Conservation (phyloP, 1,140 invertebrate genomes). For the Rhyzopertha dominica region DNA sequence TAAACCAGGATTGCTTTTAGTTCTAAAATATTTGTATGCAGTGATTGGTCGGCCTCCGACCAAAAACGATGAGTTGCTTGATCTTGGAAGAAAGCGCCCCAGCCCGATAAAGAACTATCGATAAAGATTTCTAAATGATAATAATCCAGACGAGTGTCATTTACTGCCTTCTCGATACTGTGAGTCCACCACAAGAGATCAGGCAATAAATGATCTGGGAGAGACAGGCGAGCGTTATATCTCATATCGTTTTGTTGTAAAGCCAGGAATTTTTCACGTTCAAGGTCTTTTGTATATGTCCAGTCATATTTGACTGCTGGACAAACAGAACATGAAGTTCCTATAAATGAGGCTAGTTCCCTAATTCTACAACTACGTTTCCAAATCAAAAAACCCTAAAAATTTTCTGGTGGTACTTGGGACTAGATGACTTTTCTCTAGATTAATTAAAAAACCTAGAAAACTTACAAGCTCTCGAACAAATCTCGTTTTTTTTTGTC, state of each 20-base stretch:
- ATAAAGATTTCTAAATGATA: not conserved
- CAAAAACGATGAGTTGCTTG: not conserved
- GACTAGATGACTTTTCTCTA: too few species aligned
- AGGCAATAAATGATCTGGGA: too few species aligned
- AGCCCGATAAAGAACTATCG: not conserved
- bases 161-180: not conserved
- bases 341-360: too few species aligned
- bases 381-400: too few species aligned
- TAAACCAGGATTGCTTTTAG: constrained; percentile 11
- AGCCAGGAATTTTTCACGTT: constrained; percentile 5
- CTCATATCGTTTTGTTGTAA: not conserved
- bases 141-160: not conserved
- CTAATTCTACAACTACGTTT: too few species aligned
- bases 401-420: too few species aligned
- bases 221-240: not conserved
- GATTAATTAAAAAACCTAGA: too few species aligned
- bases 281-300: constrained; percentile 1
- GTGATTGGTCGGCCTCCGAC: not conserved
- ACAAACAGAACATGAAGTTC: constrained; percentile 6
- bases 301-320: constrained; percentile 8
- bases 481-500: too few species aligned
- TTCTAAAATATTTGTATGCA: constrained; percentile 16
- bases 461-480: too few species aligned
- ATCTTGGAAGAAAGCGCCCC: not conserved
- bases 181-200: not conserved